phyloP scores from a whole-genome alignment of 2,797 vertebrate genomes.

The Phoxinus dragarum region DNA sequence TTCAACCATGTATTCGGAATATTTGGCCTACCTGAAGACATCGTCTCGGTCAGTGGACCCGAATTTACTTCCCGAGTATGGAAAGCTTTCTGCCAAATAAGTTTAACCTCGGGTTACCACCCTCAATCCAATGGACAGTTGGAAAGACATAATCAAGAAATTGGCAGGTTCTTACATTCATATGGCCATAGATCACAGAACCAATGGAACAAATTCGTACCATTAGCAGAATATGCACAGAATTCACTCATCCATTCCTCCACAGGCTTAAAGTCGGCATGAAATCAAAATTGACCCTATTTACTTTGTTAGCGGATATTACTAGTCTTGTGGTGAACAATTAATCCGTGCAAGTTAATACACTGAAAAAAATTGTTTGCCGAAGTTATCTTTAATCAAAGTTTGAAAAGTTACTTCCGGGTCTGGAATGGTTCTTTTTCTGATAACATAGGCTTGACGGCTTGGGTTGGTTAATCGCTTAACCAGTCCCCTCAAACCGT shows the following conservation, averaged over 20 bases:
- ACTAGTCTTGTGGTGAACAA: too few species aligned
- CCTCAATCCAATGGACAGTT: not conserved
- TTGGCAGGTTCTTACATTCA: not conserved
- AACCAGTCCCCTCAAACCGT: too few species aligned
- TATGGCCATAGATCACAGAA: not conserved
- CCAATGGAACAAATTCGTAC: not conserved
- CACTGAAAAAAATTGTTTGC: too few species aligned
- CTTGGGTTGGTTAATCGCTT: too few species aligned
- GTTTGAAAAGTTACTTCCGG: too few species aligned
- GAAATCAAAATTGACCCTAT: too few species aligned
- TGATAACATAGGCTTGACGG: too few species aligned
- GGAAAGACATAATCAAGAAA: conserved; percentile 4
- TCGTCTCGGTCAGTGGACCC: not conserved
- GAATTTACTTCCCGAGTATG: not conserved
- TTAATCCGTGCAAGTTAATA: too few species aligned
- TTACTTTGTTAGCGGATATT: too few species aligned
- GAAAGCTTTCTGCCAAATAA: conserved; percentile 1
- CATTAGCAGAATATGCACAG: not conserved
- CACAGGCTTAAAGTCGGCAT: not conserved
- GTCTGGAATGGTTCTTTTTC: too few species aligned
- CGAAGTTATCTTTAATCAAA: too few species aligned
- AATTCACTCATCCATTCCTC: not conserved
- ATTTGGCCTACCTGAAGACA: not conserved
- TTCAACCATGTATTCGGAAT: not conserved
- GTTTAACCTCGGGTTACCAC: not conserved